Conservation (phyloP, 2,113 vertebrate genomes). For the Pagrus major region DNA sequence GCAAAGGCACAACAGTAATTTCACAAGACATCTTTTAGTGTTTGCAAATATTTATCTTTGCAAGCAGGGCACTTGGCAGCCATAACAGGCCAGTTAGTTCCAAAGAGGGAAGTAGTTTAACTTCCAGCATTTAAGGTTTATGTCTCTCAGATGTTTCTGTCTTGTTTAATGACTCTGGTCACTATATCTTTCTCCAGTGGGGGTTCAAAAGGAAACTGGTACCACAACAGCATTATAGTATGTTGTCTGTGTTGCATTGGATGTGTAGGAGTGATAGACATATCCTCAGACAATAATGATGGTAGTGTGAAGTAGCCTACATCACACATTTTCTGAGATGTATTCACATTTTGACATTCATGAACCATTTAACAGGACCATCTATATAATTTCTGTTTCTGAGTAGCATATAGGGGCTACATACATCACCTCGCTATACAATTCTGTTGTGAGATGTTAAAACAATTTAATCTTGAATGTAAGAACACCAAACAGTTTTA, state of each 20-base stretch:
- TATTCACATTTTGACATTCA: no score
- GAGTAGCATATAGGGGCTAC: no score
- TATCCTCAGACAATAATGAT: not conserved
- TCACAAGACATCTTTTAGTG: constrained; percentile 17
- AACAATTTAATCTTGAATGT: no score
- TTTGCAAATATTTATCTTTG: constrained; percentile 35
- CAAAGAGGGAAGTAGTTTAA: constrained; percentile 27
- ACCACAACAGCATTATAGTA: not conserved
- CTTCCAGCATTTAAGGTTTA: constrained; percentile 24
- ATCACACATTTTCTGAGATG: no score
- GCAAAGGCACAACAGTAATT: constrained; percentile 1
- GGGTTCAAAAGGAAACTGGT: not conserved
- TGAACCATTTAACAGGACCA: no score
- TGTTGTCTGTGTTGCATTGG: not conserved
- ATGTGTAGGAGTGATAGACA: not conserved
- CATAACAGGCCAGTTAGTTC: constrained; percentile 12
- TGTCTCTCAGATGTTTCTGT: constrained; percentile 28
- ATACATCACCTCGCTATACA: no score
- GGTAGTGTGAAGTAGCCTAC: no score
- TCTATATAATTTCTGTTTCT: no score
- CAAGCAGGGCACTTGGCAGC: not conserved
- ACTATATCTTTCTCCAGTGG: not conserved
- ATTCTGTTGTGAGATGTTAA: no score
- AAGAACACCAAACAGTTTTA: no score
- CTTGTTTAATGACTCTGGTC: constrained; percentile 26